Evolutionary conservation across 2,113 vertebrate genomes (phyloP).

Genomic region (Forbesichthys agassizii): DNA sequence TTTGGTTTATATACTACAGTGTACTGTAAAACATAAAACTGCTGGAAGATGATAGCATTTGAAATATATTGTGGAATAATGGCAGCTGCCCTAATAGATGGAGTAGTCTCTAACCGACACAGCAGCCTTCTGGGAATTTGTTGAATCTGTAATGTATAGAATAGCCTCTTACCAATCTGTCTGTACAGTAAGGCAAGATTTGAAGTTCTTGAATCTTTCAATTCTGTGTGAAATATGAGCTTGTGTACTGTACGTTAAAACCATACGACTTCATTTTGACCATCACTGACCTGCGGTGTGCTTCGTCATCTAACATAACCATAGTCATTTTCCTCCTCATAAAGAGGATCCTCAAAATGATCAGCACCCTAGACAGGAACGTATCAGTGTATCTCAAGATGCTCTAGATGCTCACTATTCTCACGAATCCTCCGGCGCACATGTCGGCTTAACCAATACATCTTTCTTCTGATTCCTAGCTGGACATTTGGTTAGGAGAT

Average conservation of each 20-base stretch:
- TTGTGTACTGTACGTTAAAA: too few species aligned
- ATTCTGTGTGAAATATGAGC: too few species aligned
- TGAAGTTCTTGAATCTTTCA: not conserved
- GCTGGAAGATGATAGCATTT: slow-evolving; percentile 13
- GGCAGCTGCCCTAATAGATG: slow-evolving; percentile 15
- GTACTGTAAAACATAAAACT: slow-evolving; percentile 16
- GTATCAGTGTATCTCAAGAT: not conserved
- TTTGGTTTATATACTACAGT: not conserved
- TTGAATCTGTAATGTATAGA: slow-evolving; percentile 43
- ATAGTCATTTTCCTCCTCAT: not conserved
- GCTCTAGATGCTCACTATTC: not conserved
- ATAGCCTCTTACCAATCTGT: not conserved
- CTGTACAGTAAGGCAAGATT: not conserved
- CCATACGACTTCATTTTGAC: not conserved
- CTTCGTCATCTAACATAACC: not conserved
- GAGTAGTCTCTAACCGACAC: not conserved
- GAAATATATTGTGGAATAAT: not conserved
- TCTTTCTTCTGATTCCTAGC: slow-evolving; percentile 22
- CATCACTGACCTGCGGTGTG: not conserved
- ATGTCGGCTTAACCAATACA: slow-evolving; percentile 31
- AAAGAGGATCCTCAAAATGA: not conserved
- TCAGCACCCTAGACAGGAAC: not conserved
- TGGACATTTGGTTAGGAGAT: slow-evolving; percentile 35
- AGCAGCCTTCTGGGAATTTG: slow-evolving; percentile 32
- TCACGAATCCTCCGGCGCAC: slow-evolving; percentile 30